Base-by-base conservation (phyloP, 2,113 vertebrate species). In the Progne subis region DNA sequence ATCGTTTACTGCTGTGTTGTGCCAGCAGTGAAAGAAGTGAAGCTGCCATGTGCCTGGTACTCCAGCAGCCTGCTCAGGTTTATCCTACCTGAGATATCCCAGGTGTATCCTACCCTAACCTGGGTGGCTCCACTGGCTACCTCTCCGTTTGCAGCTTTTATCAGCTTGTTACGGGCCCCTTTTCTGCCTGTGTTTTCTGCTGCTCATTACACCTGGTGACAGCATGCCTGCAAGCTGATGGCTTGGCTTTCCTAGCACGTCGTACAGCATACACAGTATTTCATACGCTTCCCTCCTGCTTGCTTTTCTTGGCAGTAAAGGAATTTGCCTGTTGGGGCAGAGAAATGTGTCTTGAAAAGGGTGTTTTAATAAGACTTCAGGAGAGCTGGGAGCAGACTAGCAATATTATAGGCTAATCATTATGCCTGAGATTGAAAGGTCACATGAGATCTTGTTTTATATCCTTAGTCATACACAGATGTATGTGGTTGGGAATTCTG, bases 391-490 rank as follows among this genome's bases (percentile, higher is more conserved):
- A 95, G 79, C 79, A 82, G 88, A 82, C 90, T 72, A 60, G 82
- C 70, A 91, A 79, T 93, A 70, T 93, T 90, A 86, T 34, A 77
- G 82, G 93, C 77, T 88, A 89, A 92, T 94, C 77, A 28, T 95
- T 92, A 88, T 91, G 81, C 79, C 72, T 86, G 26, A 84, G 76
- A 94, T 70, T 92, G 83, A 96, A 95, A 86, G 76, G 87, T 96
- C 93, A 88, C 93, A 90, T 90, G 94, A 95, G 92, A 96, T 83
- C 86, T 91, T 88, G 76, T 86, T 97, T 91, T 94, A 88, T 95
- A 80, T 80, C 63, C 82, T 95, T 94, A 88, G 88, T 94, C 77
- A 92, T 86, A 67, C 74, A 49, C 95, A 95, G 80, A 94, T 94
- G 88, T 88, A 78, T 90, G 85, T 79, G 80, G 50, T 93, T 95